Evolutionary conservation across 2,113 vertebrate genomes (phyloP).

Genomic region (Proterorhinus semilunaris): DNA sequence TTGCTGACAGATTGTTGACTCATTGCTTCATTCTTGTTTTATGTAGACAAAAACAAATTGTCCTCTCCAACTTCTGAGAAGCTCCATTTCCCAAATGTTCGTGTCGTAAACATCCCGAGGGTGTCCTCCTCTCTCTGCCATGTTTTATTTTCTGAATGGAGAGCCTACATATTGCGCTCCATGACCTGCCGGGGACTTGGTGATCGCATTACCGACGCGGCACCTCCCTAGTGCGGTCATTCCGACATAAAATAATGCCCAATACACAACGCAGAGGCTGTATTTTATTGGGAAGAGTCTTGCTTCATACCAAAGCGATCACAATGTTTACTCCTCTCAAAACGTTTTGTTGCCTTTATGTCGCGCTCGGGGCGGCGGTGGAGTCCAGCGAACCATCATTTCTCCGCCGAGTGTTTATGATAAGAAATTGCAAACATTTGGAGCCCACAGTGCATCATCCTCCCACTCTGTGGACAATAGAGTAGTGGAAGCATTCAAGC

Average conservation of each 20-base stretch:
- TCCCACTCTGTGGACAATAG: not conserved
- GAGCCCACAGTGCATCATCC: conserved; percentile 36
- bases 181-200: conserved; percentile 32
- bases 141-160: conserved; percentile 15
- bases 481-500: conserved; percentile 44
- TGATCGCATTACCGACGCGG: conserved; percentile 12
- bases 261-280: conserved; percentile 1
- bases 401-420: conserved; percentile 15
- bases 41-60: conserved; percentile 38
- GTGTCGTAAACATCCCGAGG: conserved; percentile 32
- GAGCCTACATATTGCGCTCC: conserved; percentile 17
- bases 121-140: conserved; percentile 18
- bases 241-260: conserved; percentile 13
- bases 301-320: not conserved
- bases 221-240: conserved; percentile 17
- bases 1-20: not conserved
- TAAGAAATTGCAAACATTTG: conserved; percentile 25
- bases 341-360: conserved; percentile 7
- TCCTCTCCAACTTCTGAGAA: conserved; percentile 17
- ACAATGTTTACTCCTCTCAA: conserved; percentile 13
- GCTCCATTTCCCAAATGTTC: conserved; percentile 25
- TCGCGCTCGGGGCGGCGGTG: not conserved
- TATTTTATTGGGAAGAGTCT: conserved; percentile 7
- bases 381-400: conserved; percentile 10
- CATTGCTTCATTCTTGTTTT: conserved; percentile 8